Evolutionary conservation across 23 tunicate species (phyloP).

Genomic region (Trididemnum nubilum): DNA sequence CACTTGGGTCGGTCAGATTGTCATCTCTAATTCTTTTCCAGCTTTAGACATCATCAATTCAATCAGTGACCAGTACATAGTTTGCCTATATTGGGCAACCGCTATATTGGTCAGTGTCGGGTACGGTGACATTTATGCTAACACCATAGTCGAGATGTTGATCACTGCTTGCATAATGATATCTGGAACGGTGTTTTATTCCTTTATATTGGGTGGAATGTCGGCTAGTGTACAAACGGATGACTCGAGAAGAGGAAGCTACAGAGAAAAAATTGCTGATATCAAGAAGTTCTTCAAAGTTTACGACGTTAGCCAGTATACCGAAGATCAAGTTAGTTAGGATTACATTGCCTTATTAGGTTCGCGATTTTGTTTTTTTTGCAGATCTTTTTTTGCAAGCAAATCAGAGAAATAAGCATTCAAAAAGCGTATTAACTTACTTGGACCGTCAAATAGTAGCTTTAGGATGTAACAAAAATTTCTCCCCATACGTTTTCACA

Average conservation of each 20-base stretch:
- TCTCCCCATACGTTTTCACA: too few relatives aligned
- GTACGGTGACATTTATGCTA: constrained; percentile 78
- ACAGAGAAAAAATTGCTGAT: constrained; percentile 67
- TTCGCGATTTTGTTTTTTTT: too few relatives aligned
- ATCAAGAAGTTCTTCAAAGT: constrained; percentile 85
- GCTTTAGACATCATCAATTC: constrained; percentile 43
- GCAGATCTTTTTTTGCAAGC: too few relatives aligned
- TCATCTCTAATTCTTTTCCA: constrained; percentile 32
- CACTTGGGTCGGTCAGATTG: constrained; percentile 68
- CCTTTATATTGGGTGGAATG: constrained; percentile 74
- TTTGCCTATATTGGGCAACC: constrained; percentile 85
- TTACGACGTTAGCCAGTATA: constrained; percentile 65
- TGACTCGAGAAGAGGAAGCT: constrained; percentile 66
- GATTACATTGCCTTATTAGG: background rate
- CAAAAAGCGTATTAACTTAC: too few relatives aligned
- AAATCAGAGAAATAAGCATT: too few relatives aligned
- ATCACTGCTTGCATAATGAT: constrained; percentile 59
- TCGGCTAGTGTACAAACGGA: constrained; percentile 90
- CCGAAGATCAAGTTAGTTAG: constrained; percentile 59
- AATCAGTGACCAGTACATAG: constrained; percentile 65
- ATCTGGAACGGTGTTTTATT: constrained; percentile 70
- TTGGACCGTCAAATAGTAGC: too few relatives aligned
- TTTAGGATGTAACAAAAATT: too few relatives aligned
- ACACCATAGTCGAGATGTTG: constrained; percentile 53
- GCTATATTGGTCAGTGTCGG: constrained; percentile 80